These are phyloP conservation scores for Tretioscincus oriximinensis DNA, from an alignment of 2,113 vertebrate genomes.

Conservation along the genomic window DNA sequence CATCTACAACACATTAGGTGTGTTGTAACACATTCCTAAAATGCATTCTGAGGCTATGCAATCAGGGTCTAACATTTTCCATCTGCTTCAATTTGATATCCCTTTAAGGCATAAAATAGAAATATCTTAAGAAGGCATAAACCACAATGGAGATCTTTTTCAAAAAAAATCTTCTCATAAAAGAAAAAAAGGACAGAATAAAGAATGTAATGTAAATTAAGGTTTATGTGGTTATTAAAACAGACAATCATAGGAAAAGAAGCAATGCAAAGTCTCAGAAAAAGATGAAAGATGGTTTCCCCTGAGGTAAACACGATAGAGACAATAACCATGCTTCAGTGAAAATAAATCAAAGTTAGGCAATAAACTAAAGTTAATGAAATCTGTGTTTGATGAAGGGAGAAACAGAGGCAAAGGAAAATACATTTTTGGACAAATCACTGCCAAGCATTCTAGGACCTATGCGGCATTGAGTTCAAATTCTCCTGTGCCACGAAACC, in stretches of 20 bases:
- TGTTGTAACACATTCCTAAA: no score
- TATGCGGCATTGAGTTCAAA: no score
- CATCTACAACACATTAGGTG: no score
- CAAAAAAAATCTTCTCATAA: not conserved
- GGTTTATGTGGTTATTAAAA: not conserved
- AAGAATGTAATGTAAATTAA: not conserved
- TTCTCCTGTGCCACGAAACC: no score
- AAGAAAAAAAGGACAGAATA: not conserved
- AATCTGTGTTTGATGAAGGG: not conserved
- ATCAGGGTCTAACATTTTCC: not conserved
- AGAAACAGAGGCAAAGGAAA: not conserved
- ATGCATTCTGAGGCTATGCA: no score
- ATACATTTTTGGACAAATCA: not conserved
- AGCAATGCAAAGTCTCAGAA: not conserved
- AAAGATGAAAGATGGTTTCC: not conserved
- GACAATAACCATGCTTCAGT: not conserved
- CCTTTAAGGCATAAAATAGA: not conserved
- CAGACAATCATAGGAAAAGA: not conserved
- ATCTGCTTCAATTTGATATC: not conserved
- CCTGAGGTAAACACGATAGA: no score
- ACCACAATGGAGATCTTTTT: not conserved
- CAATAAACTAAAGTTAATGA: not conserved
- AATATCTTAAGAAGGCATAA: not conserved
- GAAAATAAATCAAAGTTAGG: not conserved
- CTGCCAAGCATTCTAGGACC: no score